phyloP scores from a whole-genome alignment of 2,797 vertebrate genomes.

The Rhinoraja longicauda region DNA sequence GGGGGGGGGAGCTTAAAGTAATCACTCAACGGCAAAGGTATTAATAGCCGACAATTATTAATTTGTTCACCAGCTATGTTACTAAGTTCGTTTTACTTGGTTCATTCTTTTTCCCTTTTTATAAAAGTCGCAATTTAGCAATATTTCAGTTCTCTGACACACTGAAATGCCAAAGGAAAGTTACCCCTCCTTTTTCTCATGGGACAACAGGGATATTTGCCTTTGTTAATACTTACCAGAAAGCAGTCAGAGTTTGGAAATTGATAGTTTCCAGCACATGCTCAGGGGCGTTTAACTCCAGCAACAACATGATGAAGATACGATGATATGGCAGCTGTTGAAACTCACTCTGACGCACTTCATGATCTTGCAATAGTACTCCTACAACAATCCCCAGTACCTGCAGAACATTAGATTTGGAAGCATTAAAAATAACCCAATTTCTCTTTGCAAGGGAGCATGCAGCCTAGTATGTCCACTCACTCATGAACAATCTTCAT shows the following conservation, averaged over 20 bases:
- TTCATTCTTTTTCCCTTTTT: too few species aligned
- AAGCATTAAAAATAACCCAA: background rate
- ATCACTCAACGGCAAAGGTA: too few species aligned
- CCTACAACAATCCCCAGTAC: slow-evolving; percentile 96
- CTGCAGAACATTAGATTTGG: slow-evolving; percentile 51
- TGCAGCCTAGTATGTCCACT: background rate
- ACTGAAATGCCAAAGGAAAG: too few species aligned
- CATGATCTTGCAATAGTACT: slow-evolving; percentile 94
- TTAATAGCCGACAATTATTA: too few species aligned
- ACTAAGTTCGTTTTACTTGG: too few species aligned
- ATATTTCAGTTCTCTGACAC: too few species aligned
- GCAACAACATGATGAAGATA: slow-evolving; percentile 95
- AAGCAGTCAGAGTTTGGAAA: slow-evolving; percentile 97
- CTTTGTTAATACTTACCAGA: slow-evolving; percentile 69
- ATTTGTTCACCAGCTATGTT: too few species aligned
- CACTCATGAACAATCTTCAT: background rate
- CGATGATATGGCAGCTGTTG: slow-evolving; percentile 96
- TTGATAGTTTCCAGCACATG: slow-evolving; percentile 98
- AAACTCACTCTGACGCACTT: slow-evolving; percentile 94
- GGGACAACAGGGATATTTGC: background rate
- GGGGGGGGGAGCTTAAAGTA: too few species aligned
- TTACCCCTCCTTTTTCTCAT: too few species aligned
- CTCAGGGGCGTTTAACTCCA: slow-evolving; percentile 96
- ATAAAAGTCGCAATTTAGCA: too few species aligned
- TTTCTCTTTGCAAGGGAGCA: background rate